Base-by-base conservation (phyloP, 2,113 vertebrate genomes). In the Emydocephalus ijimae region DNA sequence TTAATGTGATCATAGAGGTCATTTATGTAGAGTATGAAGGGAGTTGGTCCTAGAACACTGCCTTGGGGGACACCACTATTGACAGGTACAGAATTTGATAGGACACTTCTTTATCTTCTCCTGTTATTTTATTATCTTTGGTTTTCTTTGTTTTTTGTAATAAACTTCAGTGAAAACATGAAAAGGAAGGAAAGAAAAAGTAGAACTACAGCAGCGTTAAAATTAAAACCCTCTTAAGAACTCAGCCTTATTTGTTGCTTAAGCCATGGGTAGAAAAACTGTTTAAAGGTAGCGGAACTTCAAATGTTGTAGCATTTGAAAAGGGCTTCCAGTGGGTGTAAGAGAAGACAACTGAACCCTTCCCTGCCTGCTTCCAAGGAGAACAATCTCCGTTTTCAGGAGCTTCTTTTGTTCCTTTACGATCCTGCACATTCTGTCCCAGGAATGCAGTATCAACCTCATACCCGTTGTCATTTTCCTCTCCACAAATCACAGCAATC, bases 361-460 rank as follows among this genome's bases (percentile, higher is more conserved):
- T 18, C 7, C 24, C 20, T 7, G n/a, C 64, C 52, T 26, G 54
- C 20, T 69, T 29, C n/a, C 9, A 45, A n/a, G 4, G 12, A 59
- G 54, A 48, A 43, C 18, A 45, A 12, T 43, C 54, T 14, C 34
- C 9, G 52, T 48, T 64, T 64, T 29, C 59, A 24, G 12, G 15
- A 26, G 18, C 50, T 24, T 48, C 88, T 86, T 86, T 29, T 23
- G 24, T 29, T 85, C 74, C 57, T 86, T 88, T 52, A 10, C 10
- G 1, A 43, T 18, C 48, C 15, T 64, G 81, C 85, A 52, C 81
- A 29, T 86, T 34, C n/a, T 43, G 74, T 48, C 56, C 55, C 3
- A 4, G 92, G 88, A 93, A 93, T 90, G 92, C 48, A 29, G 1
- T 48, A 90, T 90, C 55, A 92, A 54, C 45, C 34, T 86, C 74